Conservation (phyloP, 1,140 invertebrate genomes). For the Drosophila micromelanica region DNA sequence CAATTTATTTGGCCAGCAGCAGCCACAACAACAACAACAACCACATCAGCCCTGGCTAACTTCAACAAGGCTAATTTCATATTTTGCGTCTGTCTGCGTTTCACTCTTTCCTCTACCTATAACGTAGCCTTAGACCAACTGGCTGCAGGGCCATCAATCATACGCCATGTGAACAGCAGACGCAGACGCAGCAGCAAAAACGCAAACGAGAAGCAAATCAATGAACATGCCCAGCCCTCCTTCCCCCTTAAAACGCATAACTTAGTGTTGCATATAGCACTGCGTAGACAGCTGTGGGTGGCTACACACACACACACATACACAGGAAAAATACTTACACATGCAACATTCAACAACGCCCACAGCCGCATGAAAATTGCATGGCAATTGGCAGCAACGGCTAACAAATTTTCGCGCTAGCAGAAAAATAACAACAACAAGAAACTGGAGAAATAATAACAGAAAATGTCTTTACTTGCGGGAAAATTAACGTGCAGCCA, state of each 20-base stretch:
- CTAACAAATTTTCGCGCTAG: constrained; percentile 43
- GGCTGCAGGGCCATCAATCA: constrained; percentile 75
- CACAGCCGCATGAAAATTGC: constrained; percentile 53
- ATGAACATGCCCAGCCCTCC: constrained; percentile 25
- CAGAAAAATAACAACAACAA: constrained; percentile 7
- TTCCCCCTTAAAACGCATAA: background rate
- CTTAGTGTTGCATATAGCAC: constrained; percentile 14
- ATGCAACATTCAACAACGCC: constrained; percentile 33
- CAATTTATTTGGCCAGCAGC: constrained; percentile 57
- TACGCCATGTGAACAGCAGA: constrained; percentile 76
- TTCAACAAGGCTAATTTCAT: constrained; percentile 59
- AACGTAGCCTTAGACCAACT: constrained; percentile 10
- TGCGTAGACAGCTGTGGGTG: constrained; percentile 28
- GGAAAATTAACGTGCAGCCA: constrained; percentile 53
- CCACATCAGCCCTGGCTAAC: background rate
- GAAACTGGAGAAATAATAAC: constrained; percentile 14
- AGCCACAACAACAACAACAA: constrained; percentile 21
- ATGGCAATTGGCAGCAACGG: constrained; percentile 60
- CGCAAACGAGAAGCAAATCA: constrained; percentile 55
- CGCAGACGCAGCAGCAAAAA: constrained; percentile 38
- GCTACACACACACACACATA: constrained; percentile 18
- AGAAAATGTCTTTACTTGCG: constrained; percentile 39
- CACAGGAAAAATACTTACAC: constrained; percentile 1
- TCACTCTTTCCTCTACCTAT: background rate
- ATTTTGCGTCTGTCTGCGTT: constrained; percentile 48